Percentiles rank a stretch among this genome's conserved stretches.
phyloP scores from a whole-genome alignment of 1,140 invertebrate genomes.

The Ips nitidus region DNA sequence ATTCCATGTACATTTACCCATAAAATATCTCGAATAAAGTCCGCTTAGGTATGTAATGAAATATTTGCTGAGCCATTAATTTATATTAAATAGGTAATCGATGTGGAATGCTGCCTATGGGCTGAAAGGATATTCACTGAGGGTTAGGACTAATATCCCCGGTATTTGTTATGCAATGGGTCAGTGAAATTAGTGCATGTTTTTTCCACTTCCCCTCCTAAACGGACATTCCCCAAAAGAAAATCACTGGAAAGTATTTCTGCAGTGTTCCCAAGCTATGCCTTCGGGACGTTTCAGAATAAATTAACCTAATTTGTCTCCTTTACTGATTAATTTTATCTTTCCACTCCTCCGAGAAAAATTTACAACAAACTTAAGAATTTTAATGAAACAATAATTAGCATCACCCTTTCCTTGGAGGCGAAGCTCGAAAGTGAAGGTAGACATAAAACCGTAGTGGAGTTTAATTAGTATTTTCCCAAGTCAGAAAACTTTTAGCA shows the following conservation, averaged over 20 bases:
- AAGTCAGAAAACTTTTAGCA: conserved; percentile 31
- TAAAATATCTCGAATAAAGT: background rate
- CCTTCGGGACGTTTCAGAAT: background rate
- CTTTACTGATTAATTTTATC: background rate
- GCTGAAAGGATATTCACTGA: conserved; percentile 13
- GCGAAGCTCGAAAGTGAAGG: conserved; percentile 19
- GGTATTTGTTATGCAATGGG: conserved; percentile 38
- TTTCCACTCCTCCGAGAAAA: conserved; percentile 2
- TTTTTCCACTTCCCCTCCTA: too few relatives aligned
- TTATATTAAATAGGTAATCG: conserved; percentile 40
- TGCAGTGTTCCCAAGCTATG: background rate
- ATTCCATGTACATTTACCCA: too few relatives aligned
- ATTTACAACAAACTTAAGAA: conserved; percentile 27
- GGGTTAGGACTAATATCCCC: conserved; percentile 8
- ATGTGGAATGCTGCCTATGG: conserved; percentile 33
- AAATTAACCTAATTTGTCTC: conserved; percentile 1
- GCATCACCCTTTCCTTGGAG: conserved; percentile 16
- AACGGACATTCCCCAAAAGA: too few relatives aligned
- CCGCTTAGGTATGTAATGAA: conserved; percentile 23
- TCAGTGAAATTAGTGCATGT: background rate
- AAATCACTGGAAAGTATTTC: background rate
- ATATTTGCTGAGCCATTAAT: conserved; percentile 32
- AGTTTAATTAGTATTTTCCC: conserved; percentile 36
- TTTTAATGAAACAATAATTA: conserved; percentile 34
- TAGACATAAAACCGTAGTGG: conserved; percentile 22